Evolutionary conservation across 2,113 vertebrate species (phyloP).

Genomic region (Cyphomyrus plagiostoma): DNA sequence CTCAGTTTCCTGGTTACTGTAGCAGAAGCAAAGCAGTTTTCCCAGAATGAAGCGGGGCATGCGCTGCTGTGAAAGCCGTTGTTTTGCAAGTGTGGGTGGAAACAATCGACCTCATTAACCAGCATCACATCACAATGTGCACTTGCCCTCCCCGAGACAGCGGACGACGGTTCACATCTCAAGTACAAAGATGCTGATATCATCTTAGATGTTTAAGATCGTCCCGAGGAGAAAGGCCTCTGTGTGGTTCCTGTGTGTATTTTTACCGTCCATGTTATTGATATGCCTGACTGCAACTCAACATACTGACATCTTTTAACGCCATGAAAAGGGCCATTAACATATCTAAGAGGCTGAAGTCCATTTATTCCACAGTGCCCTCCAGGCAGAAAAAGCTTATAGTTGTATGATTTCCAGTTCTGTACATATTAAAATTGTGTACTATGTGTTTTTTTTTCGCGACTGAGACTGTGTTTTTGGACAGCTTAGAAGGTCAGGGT

Average conservation of each 20-base stretch:
- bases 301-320: constrained; percentile 11
- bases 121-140: background rate
- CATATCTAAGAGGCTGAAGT: constrained; percentile 6
- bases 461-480: background rate
- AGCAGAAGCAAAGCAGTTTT: background rate
- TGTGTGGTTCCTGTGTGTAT: constrained; percentile 7
- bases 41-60: background rate
- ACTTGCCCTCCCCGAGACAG: background rate
- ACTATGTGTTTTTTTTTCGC: background rate
- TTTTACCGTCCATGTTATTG: constrained; percentile 10
- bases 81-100: background rate
- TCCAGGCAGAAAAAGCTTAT: background rate
- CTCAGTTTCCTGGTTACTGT: background rate
- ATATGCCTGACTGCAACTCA: constrained; percentile 16
- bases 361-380: background rate
- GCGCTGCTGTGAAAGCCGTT: background rate
- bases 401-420: background rate
- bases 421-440: background rate
- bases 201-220: background rate
- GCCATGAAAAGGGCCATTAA: constrained; percentile 9
- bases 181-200: background rate
- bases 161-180: background rate
- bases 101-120: background rate
- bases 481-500: background rate
- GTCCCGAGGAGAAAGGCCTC: background rate